A percentile compares a stretch with the other conserved stretches of the same genome.
These are phyloP conservation scores for Achlya flavicornis DNA, from an alignment of 2,888 invertebrate species.

Conservation along the genomic window DNA sequence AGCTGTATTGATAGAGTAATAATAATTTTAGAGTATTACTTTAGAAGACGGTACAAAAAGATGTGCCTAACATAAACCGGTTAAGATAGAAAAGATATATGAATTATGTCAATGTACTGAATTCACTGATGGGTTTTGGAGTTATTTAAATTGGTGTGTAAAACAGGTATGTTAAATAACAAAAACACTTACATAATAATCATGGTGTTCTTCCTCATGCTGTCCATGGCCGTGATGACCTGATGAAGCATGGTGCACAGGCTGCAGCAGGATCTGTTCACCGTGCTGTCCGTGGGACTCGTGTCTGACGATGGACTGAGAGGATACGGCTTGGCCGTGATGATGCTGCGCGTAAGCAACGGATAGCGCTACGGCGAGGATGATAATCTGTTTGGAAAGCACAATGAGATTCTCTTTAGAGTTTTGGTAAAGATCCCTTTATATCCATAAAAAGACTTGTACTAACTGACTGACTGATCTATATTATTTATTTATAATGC, in stretches of 20 bases:
- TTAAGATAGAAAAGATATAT: no score
- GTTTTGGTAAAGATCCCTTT: no score
- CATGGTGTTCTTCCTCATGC: conserved; percentile 47
- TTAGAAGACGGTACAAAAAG: no score
- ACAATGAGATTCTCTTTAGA: not conserved
- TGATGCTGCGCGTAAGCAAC: conserved; percentile 49
- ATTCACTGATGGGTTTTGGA: no score
- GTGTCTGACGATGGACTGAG: conserved; percentile 46
- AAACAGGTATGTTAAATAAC: not conserved
- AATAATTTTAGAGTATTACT: no score
- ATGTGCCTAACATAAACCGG: no score
- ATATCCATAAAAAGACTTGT: no score
- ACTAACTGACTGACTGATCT: no score
- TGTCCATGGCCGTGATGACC: conserved; percentile 35
- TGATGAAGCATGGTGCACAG: conserved; percentile 28
- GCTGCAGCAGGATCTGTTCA: conserved; percentile 29
- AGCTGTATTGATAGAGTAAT: no score
- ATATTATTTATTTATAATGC: no score
- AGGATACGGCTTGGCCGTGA: conserved; percentile 42
- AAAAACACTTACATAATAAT: conserved; percentile 54
- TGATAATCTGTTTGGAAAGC: conserved; percentile 28
- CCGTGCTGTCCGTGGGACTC: conserved; percentile 34
- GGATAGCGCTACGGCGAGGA: conserved; percentile 36
- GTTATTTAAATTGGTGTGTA: not conserved
- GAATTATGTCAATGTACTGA: no score